Conservation (phyloP, 1,140 invertebrate species). For the Trachymyrmex septentrionalis region DNA sequence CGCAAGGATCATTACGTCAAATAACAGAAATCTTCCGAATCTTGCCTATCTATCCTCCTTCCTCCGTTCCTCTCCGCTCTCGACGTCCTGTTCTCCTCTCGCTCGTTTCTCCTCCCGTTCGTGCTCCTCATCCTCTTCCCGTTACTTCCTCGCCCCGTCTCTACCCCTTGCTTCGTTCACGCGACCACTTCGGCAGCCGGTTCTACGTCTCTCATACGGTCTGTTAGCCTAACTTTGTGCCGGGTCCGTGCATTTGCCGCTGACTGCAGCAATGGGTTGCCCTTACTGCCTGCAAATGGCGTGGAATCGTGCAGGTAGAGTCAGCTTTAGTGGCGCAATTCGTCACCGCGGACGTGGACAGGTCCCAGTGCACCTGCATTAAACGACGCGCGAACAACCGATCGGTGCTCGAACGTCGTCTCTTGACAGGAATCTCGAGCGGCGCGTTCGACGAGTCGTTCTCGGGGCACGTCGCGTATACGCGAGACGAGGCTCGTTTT, state of each 20-base stretch:
- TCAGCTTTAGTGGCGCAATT: slow-evolving; percentile 64
- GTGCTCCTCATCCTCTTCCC: not conserved
- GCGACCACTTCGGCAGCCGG: slow-evolving; percentile 24
- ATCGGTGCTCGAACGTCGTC: slow-evolving; percentile 15
- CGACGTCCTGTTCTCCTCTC: not conserved
- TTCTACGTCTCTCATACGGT: slow-evolving; percentile 24
- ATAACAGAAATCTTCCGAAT: slow-evolving; percentile 77
- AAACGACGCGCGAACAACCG: slow-evolving; percentile 51
- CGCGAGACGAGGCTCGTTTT: not conserved
- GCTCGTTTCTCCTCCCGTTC: slow-evolving; percentile 16
- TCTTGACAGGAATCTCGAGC: slow-evolving; percentile 32
- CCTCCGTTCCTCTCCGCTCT: not conserved
- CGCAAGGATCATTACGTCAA: slow-evolving; percentile 76
- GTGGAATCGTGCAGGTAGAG: slow-evolving; percentile 48
- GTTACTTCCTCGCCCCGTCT: not conserved
- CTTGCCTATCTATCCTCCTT: slow-evolving; percentile 44
- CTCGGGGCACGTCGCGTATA: slow-evolving; percentile 10
- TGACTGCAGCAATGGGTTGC: slow-evolving; percentile 55
- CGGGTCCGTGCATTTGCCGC: slow-evolving; percentile 16
- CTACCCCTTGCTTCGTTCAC: not conserved
- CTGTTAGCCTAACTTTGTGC: slow-evolving; percentile 49
- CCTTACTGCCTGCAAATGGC: slow-evolving; percentile 49
- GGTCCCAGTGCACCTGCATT: slow-evolving; percentile 56
- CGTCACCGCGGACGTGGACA: slow-evolving; percentile 54
- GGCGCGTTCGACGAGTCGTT: not conserved